Evolutionary conservation across 2,113 vertebrate species (phyloP), one percentile per base, ranked within the genome.

Genomic region (Theropithecus gelada): DNA sequence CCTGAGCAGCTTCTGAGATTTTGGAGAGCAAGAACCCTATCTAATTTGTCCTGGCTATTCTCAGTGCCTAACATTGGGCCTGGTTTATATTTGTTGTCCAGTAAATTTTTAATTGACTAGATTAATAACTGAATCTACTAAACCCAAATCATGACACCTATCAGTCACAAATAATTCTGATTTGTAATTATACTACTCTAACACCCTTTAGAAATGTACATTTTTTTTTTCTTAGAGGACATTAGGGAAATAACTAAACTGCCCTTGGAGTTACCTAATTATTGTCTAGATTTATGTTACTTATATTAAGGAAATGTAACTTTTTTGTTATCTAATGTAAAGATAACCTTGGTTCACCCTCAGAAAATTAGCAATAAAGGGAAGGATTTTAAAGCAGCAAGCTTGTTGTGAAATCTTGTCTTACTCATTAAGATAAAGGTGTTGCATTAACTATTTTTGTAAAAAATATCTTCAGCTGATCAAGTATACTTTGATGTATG

Each of bases 401-500:
- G 57, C 59, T 91, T 90, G 30, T 85, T 91, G 93, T 68, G 43
- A 95, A 96, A 93, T 84, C 55, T 82, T 57, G 18, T 88, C 40
- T 84, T 96, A 48, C n/a, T 90, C 38, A 16, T 95, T 95, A 97
- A 91, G 81, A 91, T 93, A 94, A 97, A 95, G 50, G 17, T 30
- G 23, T 75, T 52, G 30, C 18, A 90, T 93, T 95, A 91, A 90
- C 40, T 68, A 88, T 52, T 97, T 97, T 94, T 66, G 57, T 84
- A 81, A 93, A 85, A 32, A 87, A 50, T 79, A 72, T 88, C 64
- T 96, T 94, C 20, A 85, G 48, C 40, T 85, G 57, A 95, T 92
- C 92, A 96, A 79, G 57, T 86, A 81, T 80, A 64, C 72, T 95
- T 97, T 97, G 68, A 97, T 92, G 93, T 96, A 35, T 82, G 27